phyloP scores from a whole-genome alignment of 2,113 vertebrate genomes.

The Theropithecus gelada region DNA sequence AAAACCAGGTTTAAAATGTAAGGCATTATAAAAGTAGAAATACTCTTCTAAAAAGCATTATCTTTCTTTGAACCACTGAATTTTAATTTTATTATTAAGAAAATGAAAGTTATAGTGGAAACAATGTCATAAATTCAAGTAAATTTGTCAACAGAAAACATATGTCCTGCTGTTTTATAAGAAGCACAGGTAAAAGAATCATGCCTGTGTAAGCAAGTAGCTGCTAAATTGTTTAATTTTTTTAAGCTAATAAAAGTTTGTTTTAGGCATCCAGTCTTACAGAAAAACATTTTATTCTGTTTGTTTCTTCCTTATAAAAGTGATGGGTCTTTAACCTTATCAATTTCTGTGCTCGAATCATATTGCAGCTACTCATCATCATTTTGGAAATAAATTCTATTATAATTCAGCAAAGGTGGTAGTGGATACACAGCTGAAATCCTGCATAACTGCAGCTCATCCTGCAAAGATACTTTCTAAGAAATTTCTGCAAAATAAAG shows the following conservation, averaged over 20 bases:
- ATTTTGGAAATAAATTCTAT: not conserved
- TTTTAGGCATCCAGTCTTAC: conserved; percentile 20
- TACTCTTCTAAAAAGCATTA: not conserved
- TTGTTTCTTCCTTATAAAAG: not conserved
- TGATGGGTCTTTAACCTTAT: not conserved
- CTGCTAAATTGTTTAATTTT: conserved; percentile 63
- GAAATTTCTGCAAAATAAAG: not conserved
- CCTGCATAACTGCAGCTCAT: not conserved
- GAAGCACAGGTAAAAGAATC: not conserved
- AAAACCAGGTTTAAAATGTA: not conserved
- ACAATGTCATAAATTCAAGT: conserved; percentile 2
- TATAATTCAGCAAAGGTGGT: not conserved
- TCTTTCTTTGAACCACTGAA: not conserved
- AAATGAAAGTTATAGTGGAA: not conserved
- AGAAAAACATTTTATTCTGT: not conserved
- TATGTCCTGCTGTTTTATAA: conserved; percentile 30
- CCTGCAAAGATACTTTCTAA: not conserved
- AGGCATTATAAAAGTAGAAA: not conserved
- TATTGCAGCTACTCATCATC: not conserved
- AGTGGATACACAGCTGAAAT: not conserved
- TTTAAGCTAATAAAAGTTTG: conserved; percentile 41
- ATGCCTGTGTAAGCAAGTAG: not conserved
- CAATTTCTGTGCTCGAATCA: not conserved
- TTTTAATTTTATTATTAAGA: not conserved
- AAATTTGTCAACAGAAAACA: conserved; percentile 6